Percentiles rank a stretch among this genome's conserved stretches.
Evolutionary conservation across 2,888 invertebrate genomes (phyloP).

Genomic region (Griposia aprilina): DNA sequence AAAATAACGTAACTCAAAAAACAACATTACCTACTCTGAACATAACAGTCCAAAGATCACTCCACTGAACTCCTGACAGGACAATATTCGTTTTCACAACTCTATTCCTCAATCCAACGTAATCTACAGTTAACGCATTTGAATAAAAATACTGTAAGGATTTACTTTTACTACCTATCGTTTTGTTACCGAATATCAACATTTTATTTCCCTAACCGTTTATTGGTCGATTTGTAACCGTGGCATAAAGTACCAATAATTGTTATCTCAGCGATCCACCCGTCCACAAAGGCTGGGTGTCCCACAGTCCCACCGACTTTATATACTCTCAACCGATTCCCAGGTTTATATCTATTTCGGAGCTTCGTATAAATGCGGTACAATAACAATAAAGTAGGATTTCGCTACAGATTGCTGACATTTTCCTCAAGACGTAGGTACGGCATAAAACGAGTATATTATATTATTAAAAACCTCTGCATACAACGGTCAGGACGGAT

Average conservation of each 20-base stretch:
- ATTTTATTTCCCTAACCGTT: slow-evolving; percentile 66
- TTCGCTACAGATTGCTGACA: slow-evolving; percentile 87
- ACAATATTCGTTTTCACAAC: neutral
- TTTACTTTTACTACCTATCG: slow-evolving; percentile 44
- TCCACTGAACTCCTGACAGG: neutral
- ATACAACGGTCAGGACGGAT: slow-evolving; percentile 77
- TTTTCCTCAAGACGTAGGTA: slow-evolving; percentile 84
- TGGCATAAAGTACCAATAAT: slow-evolving; percentile 83
- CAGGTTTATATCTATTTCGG: slow-evolving; percentile 85
- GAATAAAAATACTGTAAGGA: slow-evolving; percentile 40
- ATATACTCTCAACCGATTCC: slow-evolving; percentile 85
- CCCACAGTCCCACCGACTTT: slow-evolving; percentile 78
- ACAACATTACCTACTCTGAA: neutral
- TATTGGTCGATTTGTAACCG: slow-evolving; percentile 75
- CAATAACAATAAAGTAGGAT: slow-evolving; percentile 89
- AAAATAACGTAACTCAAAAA: neutral
- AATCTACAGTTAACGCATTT: slow-evolving; percentile 10
- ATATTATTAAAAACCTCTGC: slow-evolving; percentile 87
- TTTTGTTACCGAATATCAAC: slow-evolving; percentile 52
- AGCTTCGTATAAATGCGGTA: slow-evolving; percentile 86
- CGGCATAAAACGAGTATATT: slow-evolving; percentile 81
- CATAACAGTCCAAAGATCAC: neutral
- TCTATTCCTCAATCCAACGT: neutral
- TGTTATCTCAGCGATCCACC: slow-evolving; percentile 83
- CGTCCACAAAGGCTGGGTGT: slow-evolving; percentile 75